Conservation (phyloP, 2,888 invertebrate genomes). For the Baronia brevicornis region DNA sequence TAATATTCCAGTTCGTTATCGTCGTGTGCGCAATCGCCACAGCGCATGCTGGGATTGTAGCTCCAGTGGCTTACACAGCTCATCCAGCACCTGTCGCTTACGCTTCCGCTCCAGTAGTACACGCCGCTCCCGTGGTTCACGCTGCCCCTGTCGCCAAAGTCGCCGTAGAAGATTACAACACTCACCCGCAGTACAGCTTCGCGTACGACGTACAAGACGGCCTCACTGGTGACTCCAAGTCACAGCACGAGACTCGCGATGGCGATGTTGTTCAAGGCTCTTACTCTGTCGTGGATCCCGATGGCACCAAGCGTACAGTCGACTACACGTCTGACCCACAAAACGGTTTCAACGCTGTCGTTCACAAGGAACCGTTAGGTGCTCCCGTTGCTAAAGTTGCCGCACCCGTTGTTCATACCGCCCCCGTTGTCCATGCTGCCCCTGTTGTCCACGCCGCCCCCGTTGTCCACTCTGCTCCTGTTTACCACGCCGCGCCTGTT, state of each 20-base stretch:
- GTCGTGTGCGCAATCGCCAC: constrained; percentile 47
- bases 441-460: constrained; percentile 26
- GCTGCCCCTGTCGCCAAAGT: constrained; percentile 46
- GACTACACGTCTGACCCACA: constrained; percentile 51
- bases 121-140: constrained; percentile 29
- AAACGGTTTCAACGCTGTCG: constrained; percentile 55
- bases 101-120: constrained; percentile 20
- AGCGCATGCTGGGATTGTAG: constrained; percentile 44
- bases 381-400: constrained; percentile 29
- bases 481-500: constrained; percentile 26
- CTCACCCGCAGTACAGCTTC: constrained; percentile 79
- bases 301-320: constrained; percentile 49
- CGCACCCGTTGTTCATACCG: constrained; percentile 26
- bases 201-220: constrained; percentile 80
- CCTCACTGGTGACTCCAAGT: constrained; percentile 54
- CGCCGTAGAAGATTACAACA: constrained; percentile 71
- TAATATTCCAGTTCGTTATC: constrained; percentile 42
- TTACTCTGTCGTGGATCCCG: constrained; percentile 49
- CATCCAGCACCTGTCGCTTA: constrained; percentile 37
- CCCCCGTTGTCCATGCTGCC: constrained; percentile 19
- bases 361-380: constrained; percentile 44
- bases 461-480: constrained; percentile 32
- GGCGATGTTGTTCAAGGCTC: constrained; percentile 55
- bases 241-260: constrained; percentile 44
- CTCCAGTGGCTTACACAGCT: constrained; percentile 40